Percentiles rank a stretch among this genome's conserved stretches.
These are phyloP conservation scores for Poecile atricapillus DNA, from an alignment of 2,113 vertebrate species.

Conservation along the genomic window DNA sequence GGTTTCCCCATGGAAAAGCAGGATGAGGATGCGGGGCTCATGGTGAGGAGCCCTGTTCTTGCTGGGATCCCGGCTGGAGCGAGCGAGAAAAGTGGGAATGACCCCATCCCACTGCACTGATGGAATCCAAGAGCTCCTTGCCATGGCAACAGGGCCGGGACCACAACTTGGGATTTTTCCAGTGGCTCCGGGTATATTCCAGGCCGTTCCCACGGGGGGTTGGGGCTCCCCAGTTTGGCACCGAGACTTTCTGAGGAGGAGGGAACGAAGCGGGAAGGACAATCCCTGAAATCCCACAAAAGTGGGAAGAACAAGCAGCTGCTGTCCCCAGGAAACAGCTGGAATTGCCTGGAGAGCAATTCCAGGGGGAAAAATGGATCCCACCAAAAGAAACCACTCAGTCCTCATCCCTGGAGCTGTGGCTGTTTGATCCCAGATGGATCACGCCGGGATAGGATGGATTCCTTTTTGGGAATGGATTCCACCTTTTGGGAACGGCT, in stretches of 20 bases:
- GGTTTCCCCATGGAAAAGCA: background rate
- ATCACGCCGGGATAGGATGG: fast-evolving
- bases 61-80: background rate
- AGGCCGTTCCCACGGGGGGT: background rate
- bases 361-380: background rate
- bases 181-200: background rate
- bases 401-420: fast-evolving
- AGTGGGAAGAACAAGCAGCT: background rate
- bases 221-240: background rate
- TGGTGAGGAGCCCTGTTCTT: background rate
- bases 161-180: background rate
- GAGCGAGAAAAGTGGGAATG: background rate
- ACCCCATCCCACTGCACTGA: background rate
- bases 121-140: background rate
- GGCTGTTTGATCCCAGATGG: background rate
- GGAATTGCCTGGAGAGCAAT: background rate
- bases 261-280: too few species aligned
- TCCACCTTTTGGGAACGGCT: background rate
- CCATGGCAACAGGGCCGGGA: background rate
- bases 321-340: background rate
- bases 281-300: background rate
- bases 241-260: fast-evolving
- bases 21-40: background rate
- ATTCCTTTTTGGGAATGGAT: background rate
- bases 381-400: background rate